Evolutionary conservation across 2,888 invertebrate genomes (phyloP).

Genomic region (Anagyrus pseudococci): DNA sequence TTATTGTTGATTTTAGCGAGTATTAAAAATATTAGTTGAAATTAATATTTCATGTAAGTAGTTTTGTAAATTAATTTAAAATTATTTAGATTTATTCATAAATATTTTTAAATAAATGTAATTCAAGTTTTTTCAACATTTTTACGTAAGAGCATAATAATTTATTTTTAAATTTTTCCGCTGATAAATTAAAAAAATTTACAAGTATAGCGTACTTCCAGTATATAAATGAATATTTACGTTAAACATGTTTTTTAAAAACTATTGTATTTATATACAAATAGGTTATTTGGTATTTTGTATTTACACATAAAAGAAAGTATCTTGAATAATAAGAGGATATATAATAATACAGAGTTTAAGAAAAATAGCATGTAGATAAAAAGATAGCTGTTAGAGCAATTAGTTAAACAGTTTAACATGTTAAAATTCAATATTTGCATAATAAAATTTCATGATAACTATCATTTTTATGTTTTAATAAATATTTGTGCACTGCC

Average conservation of each 20-base stretch:
- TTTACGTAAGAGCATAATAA: too few relatives aligned
- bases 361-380: background rate
- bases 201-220: background rate
- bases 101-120: too few relatives aligned
- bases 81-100: too few relatives aligned
- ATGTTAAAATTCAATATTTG: conserved; percentile 3
- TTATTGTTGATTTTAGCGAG: too few relatives aligned
- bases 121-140: too few relatives aligned
- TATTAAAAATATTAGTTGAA: too few relatives aligned
- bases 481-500: conserved; percentile 17
- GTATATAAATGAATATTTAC: background rate
- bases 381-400: background rate
- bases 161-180: too few relatives aligned
- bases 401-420: background rate
- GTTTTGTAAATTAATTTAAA: too few relatives aligned
- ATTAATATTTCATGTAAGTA: too few relatives aligned
- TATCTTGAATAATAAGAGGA: background rate
- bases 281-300: conserved; percentile 1
- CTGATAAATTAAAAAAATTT: too few relatives aligned
- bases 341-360: background rate
- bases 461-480: conserved; percentile 1
- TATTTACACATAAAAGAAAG: background rate
- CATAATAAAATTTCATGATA: conserved; percentile 12
- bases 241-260: background rate
- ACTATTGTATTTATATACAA: background rate